Base-by-base conservation (phyloP, 2,888 invertebrate genomes). In the Melinaea menophilus region DNA sequence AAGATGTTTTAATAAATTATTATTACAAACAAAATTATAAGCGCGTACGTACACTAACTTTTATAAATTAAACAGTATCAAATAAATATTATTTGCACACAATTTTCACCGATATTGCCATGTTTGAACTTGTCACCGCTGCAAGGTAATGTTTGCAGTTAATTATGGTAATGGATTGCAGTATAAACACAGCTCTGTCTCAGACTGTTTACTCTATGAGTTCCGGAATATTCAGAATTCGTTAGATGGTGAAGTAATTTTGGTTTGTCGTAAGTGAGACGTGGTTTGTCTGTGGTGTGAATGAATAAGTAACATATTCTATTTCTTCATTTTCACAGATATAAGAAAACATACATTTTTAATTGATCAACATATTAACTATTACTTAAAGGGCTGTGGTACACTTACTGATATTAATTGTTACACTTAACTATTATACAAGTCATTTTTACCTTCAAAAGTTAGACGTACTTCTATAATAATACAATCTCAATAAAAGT, bases 81-180 rank as follows among this genome's bases (percentile, higher is more conserved):
- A 57, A 59, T 65, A 73, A 72, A 80, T 79, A 82, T 84, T 84
- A 85, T 85, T 84, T 84, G 78, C 79, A 70, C 72, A 72, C 73
- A 82, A 82, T 84, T 85, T 82, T 78, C 77, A 75, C 76, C 74
- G 79, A 84, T 82, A 81, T 80, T 75, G 70, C 69, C 66, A 70
- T 83, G 79, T 84, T 86, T 86, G 82, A 81, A 76, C 83, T 72
- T 81, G 83, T 84, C 84, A 79, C 81, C 77, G 77, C 75, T 76
- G 77, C 78, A 77, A 74, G 76, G 77, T 79, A 78, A 72, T 85
- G 82, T 88, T 86, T 88, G 83, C 78, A 75, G 77, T 87, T 86
- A 86, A 88, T 88, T 88, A 87, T 81, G 81, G 75, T 84, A 86
- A 88, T 87, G 81, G 81, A 80, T 80, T 84, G 81, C 82, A 82